phyloP scores from a whole-genome alignment of 2,888 invertebrate species.

The Caenorhabditis angaria region DNA sequence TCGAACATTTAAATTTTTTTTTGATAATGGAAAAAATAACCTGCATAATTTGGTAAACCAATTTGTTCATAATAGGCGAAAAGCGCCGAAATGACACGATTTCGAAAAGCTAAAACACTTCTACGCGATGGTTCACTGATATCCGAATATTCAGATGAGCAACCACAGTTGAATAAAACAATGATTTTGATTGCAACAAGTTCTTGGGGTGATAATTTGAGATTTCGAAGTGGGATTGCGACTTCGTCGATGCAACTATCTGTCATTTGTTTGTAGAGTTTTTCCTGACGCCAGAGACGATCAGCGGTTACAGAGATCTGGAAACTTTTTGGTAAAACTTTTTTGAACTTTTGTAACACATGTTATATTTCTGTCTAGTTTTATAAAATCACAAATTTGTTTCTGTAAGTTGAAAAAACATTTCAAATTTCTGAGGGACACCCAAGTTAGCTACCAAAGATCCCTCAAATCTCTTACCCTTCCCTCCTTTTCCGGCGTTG shows the following conservation, averaged over 20 bases:
- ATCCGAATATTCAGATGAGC: constrained; percentile 51
- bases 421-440: no score
- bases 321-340: constrained; percentile 10
- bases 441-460: no score
- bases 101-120: constrained; percentile 49
- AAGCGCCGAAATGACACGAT: constrained; percentile 60
- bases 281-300: constrained; percentile 70
- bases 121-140: constrained; percentile 54
- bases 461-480: constrained; percentile 14
- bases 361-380: no score
- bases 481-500: constrained; percentile 54
- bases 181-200: constrained; percentile 67
- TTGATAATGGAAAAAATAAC: constrained; percentile 6
- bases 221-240: constrained; percentile 62
- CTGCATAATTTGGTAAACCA: constrained; percentile 35
- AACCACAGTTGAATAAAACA: constrained; percentile 64
- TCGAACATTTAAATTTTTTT: background rate
- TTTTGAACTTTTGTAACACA: no score
- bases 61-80: constrained; percentile 63
- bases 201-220: constrained; percentile 64
- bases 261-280: constrained; percentile 69
- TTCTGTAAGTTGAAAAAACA: no score
- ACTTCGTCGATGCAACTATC: constrained; percentile 69
- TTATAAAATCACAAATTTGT: no score
- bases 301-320: constrained; percentile 64